Conservation (phyloP, 2,888 invertebrate genomes). For the Salpingus planirostris region DNA sequence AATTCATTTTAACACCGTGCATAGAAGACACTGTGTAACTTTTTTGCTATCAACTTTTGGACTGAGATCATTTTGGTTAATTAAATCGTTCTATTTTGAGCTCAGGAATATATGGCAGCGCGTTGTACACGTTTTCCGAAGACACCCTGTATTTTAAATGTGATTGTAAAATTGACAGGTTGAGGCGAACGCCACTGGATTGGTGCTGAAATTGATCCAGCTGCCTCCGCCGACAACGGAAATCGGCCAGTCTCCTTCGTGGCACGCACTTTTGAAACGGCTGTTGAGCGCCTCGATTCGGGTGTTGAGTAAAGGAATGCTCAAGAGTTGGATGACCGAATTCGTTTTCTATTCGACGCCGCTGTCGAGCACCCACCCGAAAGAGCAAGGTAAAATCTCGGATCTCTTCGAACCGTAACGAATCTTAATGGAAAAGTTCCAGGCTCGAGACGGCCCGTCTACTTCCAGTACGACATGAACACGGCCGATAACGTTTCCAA, state of each 20-base stretch:
- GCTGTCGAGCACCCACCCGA: conserved; percentile 66
- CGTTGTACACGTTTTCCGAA: too few species aligned
- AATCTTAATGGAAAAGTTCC: conserved; percentile 6
- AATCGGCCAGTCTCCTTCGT: conserved; percentile 47
- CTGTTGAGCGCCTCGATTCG: conserved; percentile 77
- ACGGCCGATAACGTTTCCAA: conserved; percentile 67
- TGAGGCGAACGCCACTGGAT: conserved; percentile 82
- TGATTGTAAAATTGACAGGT: too few species aligned
- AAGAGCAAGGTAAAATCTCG: conserved; percentile 64
- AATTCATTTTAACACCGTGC: too few species aligned
- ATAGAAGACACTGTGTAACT: too few species aligned
- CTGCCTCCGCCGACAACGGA: conserved; percentile 56
- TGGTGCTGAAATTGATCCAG: conserved; percentile 69
- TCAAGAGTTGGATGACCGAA: conserved; percentile 82
- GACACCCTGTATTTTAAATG: too few species aligned
- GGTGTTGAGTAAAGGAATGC: conserved; percentile 69
- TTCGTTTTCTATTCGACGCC: conserved; percentile 81
- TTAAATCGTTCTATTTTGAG: too few species aligned
- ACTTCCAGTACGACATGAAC: conserved; percentile 85
- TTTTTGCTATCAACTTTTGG: too few species aligned
- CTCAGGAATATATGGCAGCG: too few species aligned
- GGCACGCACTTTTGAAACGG: conserved; percentile 64
- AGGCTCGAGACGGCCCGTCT: conserved; percentile 80
- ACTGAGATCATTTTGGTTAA: too few species aligned
- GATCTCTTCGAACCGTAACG: too few species aligned